Base-by-base conservation (phyloP, 2,888 invertebrate species). In the Machimus atricapillus region DNA sequence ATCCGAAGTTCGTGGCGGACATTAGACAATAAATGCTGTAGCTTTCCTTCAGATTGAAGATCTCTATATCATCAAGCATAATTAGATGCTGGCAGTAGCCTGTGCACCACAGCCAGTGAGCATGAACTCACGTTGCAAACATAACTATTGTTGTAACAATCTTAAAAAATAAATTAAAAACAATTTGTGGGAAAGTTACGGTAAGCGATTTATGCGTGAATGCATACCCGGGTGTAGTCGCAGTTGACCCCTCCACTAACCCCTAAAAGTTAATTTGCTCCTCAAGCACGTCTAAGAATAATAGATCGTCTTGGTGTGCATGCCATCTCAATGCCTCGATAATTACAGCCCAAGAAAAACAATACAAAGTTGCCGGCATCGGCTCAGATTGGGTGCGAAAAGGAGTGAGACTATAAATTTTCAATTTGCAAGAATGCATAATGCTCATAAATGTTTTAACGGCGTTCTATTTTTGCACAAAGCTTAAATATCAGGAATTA, bases 211-310 rank as follows among this genome's bases (percentile, higher is more conserved):
- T 43, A 31, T 79, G 79, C 79, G 79, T 79, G 79, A 79, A 46
- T 43, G 46, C 79, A 46, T 27, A 79, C 79, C 27, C 43, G 46
- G 40, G 14, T 27, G 79, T 79, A 31, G 34, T 14, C 23, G 27
- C 34, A 52, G 79, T 79, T 79, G 79, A 79, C 79, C 79, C 46
- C 79, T 46, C 46, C 27, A 40, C 27, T 79, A 79, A 40, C 79
- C 74, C 79, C 31, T 79, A 43, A 79, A 79, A 79, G 52, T 79
- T 31, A 79, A 79, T 79, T 79, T 19, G 12, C 7, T 79, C 27
- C 46, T 46, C 43, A 19, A 77, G 77, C 77, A 77, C 40, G 79
- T 79, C 27, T 9, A 31, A 14, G 46, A 79, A 79, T 79, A 46
- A 79, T 14, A 46, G n/a, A 79, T 79, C 23, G 34, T 46, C 43